Evolutionary conservation across 2,113 vertebrate genomes (phyloP), one percentile per base, ranked within the genome.

Genomic region (Scatophagus argus): DNA sequence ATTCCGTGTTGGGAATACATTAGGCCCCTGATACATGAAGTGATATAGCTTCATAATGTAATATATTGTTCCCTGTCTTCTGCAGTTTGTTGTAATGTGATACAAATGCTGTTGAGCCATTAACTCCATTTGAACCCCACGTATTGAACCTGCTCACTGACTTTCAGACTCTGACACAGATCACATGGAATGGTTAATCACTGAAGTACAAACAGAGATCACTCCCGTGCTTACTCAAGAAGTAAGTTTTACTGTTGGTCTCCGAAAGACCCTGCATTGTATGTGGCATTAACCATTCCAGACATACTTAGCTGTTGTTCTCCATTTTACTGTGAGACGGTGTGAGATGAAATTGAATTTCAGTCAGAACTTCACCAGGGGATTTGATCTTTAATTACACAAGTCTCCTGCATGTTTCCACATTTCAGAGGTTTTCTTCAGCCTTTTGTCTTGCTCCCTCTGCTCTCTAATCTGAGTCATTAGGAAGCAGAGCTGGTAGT

Each of bases 131-230:
- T 66, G 39, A 80, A 74, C 64, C 2, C 68, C 16, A 25, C 58
- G 19, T 54, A 75, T 78, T 77, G 64, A 38, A 78, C 79, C 34
- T 59, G 58, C 71, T 72, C 1, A 8, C 87, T 71, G 84, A 81
- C 82, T 84, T 81, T 68, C 65, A 78, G 83, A 36, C 83, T 16
- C 23, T 58, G 62, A 52, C 79, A 82, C 62, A n/a, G 55, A 83
- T 77, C 47, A 59, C 56, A 25, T 58, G 36, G 58, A 64, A 56
- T 66, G 79, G 36, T 44, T 71, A 78, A 89, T 85, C 84, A 64
- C 81, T 86, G 32, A 25, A 23, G 61, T 16, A 13, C 25, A 78
- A 76, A 81, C 51, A 83, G 36, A 60, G 62, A 73, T 61, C 61
- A 46, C 14, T 65, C 31, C 12, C 39, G 60, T 66, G 51, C 75